Percentiles rank a stretch among this genome's conserved stretches.
phyloP scores from a whole-genome alignment of 2,888 invertebrate genomes.

The Pammene fasciana region DNA sequence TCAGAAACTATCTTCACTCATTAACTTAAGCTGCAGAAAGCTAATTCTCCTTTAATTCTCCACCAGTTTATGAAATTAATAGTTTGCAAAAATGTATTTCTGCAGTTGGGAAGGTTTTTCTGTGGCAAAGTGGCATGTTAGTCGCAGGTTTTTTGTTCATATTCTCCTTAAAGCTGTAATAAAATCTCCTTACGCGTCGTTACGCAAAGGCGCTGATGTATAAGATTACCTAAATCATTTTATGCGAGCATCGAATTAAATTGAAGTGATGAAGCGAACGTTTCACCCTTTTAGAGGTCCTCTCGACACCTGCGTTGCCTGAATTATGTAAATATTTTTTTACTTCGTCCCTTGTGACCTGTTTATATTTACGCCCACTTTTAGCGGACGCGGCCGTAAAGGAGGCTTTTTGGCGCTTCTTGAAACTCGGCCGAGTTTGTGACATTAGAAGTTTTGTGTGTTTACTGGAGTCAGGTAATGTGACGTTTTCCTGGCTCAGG shows the following conservation, averaged over 20 bases:
- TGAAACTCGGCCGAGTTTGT: slow-evolving; percentile 10
- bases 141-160: no score
- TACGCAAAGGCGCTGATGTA: slow-evolving; percentile 9
- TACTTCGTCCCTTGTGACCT: slow-evolving; percentile 45
- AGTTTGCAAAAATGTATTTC: no score
- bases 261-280: slow-evolving; percentile 45
- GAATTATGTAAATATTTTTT: slow-evolving; percentile 53
- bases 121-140: no score
- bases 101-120: no score
- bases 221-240: slow-evolving; percentile 49
- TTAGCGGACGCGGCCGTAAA: slow-evolving; percentile 13
- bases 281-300: slow-evolving; percentile 51
- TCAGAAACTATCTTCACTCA: no score
- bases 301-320: slow-evolving; percentile 49
- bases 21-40: no score
- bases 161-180: no score
- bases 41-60: no score
- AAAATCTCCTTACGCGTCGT: neutral
- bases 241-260: slow-evolving; percentile 49
- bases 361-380: slow-evolving; percentile 32
- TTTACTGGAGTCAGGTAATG: neutral
- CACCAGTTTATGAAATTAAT: no score
- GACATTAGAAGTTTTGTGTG: slow-evolving; percentile 8
- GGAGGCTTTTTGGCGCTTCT: slow-evolving; percentile 21
- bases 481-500: neutral